These are phyloP conservation scores for Stigmatopora nigra DNA, from an alignment of 2,113 vertebrate species.

Conservation along the genomic window DNA sequence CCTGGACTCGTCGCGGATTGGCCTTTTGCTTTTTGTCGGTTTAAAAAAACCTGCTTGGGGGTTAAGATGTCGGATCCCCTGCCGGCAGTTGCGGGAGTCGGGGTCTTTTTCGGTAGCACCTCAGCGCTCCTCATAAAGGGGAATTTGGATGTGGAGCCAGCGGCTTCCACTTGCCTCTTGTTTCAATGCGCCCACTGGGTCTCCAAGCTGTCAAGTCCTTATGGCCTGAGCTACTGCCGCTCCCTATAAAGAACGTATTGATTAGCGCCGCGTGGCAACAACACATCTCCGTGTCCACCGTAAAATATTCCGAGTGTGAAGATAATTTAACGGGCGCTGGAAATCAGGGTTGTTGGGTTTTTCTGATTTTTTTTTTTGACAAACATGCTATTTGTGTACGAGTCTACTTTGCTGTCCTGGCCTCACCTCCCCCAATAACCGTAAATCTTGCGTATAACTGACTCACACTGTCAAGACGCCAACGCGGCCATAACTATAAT, in stretches of 20 bases:
- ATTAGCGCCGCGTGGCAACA: slow-evolving; percentile 3
- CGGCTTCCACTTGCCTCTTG: slow-evolving; percentile 7
- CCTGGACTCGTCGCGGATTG: no score
- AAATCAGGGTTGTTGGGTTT: slow-evolving; percentile 8
- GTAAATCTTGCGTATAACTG: slow-evolving; percentile 42
- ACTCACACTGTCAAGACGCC: slow-evolving; percentile 19
- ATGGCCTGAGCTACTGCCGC: slow-evolving; percentile 3
- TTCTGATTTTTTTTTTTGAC: background rate
- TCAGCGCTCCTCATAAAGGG: background rate
- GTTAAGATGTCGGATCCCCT: no score
- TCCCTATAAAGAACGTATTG: slow-evolving; percentile 6
- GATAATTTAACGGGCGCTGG: slow-evolving; percentile 30
- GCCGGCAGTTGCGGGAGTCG: background rate
- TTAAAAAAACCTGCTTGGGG: background rate
- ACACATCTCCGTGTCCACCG: background rate
- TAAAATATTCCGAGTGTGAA: slow-evolving; percentile 10
- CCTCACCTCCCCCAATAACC: slow-evolving; percentile 33
- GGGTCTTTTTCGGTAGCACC: background rate
- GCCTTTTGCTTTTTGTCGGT: background rate
- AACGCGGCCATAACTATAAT: slow-evolving; percentile 39
- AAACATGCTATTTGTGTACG: slow-evolving; percentile 1
- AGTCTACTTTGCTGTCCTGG: slow-evolving; percentile 26
- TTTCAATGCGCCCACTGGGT: background rate
- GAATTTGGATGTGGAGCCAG: background rate
- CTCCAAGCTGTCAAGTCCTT: background rate